Base-by-base conservation (phyloP, 2,888 invertebrate species). In the Helobdella robusta region DNA sequence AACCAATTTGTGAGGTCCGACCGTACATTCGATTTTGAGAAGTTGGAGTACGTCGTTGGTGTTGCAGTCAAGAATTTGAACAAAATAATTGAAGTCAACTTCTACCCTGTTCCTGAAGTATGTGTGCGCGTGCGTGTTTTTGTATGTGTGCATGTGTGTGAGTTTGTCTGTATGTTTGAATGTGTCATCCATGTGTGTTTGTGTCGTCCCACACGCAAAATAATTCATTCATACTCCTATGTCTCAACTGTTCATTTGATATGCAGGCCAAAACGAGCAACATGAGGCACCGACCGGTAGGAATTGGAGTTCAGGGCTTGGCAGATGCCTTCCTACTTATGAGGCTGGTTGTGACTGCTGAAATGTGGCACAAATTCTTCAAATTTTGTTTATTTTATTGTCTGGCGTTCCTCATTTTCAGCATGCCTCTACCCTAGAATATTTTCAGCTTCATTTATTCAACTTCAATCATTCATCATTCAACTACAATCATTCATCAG, bases 291-390 rank as follows among this genome's bases (percentile, higher is more conserved):
- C 79, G 85, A 25, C 84, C 84, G 0, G 84, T 85, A 70, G 86
- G 87, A 46, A 92, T 98, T 76, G 98, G 98, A 5, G 87, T 98
- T 58, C 98, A 98, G 81, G 98, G 97, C 2, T 82, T 98, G 68
- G 98, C 98, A 0, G 98, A 99, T 82, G 86, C 95, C 15, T 93
- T 97, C 79, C 88, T 97, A 69, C 80, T 94, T 58, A 87, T 97
- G 89, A 84, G 94, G 59, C 85, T 52, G 60, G 18, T 60, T n/a
- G 48, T 62, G 4, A 25, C 35, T 2, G n/a, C 2, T 32, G 2
- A 20, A 4, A 35, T 59, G n/a, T 32, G 30, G n/a, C 4, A 15
- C 23, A 52, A 46, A 46, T 18, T 52, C 6, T 52, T 40, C 44
- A 40, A 40, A 15, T 40, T 40, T 40, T 40, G n/a, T 15, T 40